Evolutionary conservation across 2,797 vertebrate species (phyloP).

Genomic region (Decapterus maruadsi): DNA sequence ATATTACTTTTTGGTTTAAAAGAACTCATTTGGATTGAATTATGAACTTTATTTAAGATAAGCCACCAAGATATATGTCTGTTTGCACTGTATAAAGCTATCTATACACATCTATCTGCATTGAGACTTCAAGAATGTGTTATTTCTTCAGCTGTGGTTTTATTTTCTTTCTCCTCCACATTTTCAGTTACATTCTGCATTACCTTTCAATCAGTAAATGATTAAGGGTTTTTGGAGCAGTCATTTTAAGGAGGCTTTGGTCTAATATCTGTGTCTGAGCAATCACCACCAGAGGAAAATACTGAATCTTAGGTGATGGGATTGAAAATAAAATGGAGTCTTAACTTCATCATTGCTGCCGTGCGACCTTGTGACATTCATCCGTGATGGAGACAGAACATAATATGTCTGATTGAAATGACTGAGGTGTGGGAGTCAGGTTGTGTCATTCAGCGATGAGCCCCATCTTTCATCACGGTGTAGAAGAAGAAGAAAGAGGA

Average conservation of each 20-base stretch:
- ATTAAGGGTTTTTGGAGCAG: not conserved
- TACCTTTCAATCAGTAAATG: not conserved
- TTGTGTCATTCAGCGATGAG: constrained; percentile 9
- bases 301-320: constrained; percentile 32
- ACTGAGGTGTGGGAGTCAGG: constrained; percentile 35
- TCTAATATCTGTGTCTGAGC: constrained; percentile 24
- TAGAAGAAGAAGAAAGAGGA: constrained; percentile 5
- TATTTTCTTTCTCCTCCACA: not conserved
- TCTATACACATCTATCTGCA: not conserved
- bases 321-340: constrained; percentile 67
- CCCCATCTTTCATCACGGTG: constrained; percentile 15
- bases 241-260: not conserved
- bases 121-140: not conserved
- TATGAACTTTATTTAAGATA: not conserved
- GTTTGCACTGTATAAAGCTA: not conserved
- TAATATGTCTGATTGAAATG: constrained; percentile 58
- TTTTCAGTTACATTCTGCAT: not conserved
- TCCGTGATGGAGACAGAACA: constrained; percentile 44
- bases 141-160: not conserved
- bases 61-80: too few species aligned
- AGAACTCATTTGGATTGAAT: too few species aligned
- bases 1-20: not conserved
- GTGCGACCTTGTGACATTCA: constrained; percentile 57
- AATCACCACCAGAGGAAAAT: constrained; percentile 18
- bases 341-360: constrained; percentile 53